These are phyloP conservation scores for Felis chaus DNA, from an alignment of 2,113 vertebrate genomes.

Conservation along the genomic window DNA sequence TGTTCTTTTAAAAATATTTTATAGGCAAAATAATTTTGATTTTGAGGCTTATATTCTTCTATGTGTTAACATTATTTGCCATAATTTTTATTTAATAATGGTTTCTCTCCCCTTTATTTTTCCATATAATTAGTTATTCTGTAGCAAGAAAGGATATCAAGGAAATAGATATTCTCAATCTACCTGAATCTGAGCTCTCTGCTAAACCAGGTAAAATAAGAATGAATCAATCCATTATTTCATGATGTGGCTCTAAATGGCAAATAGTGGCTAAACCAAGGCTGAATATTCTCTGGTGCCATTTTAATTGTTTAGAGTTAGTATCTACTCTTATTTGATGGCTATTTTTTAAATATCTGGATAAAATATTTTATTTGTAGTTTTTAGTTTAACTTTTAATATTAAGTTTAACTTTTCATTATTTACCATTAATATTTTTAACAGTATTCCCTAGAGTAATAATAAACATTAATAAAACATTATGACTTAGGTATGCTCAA, in stretches of 20 bases:
- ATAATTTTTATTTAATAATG: constrained; percentile 47
- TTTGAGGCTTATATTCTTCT: constrained; percentile 4
- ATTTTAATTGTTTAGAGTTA: neutral
- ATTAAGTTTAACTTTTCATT: neutral
- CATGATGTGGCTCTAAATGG: neutral
- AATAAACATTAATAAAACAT: neutral
- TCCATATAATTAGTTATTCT: constrained; percentile 86
- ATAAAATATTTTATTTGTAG: constrained; percentile 18
- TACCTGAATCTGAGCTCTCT: constrained; percentile 87
- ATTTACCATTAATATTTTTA: neutral
- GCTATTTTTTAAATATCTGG: neutral
- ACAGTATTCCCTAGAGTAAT: neutral
- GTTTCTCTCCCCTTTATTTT: constrained; percentile 32
- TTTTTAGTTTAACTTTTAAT: constrained; percentile 25
- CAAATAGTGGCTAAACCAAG: neutral
- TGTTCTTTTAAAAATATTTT: constrained; percentile 6
- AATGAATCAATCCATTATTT: neutral
- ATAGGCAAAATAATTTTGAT: constrained; percentile 30
- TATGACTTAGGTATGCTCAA: neutral
- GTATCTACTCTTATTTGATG: neutral
- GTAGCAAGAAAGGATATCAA: constrained; percentile 93
- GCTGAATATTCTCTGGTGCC: neutral
- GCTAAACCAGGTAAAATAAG: constrained; percentile 89
- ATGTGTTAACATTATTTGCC: neutral
- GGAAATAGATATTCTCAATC: constrained; percentile 85